These are phyloP conservation scores for Holothuria glaberrima DNA, from an alignment of 35 echinoderm and acorn worm genomes.

Conservation along the genomic window DNA sequence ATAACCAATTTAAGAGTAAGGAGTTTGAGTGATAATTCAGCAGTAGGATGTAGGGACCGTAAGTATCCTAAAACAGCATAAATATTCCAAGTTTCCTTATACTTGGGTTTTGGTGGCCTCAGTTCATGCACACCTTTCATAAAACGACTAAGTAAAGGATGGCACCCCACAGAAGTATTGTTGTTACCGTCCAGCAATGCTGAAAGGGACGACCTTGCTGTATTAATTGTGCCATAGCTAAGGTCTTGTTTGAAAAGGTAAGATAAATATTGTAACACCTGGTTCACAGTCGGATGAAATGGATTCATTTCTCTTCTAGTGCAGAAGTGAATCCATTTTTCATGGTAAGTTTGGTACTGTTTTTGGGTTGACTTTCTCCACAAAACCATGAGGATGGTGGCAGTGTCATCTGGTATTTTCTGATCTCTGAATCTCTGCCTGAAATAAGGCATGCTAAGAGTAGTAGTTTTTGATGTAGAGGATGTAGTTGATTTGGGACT, in stretches of 20 bases:
- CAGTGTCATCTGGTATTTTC: conserved; percentile 31
- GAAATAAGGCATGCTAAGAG: conserved; percentile 29
- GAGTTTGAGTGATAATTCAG: conserved; percentile 6
- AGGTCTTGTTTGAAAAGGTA: conserved; percentile 30
- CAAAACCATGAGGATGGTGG: conserved; percentile 42
- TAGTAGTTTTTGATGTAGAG: conserved; percentile 24
- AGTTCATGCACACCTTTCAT: conserved; percentile 9
- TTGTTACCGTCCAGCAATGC: too few species aligned
- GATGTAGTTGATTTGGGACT: conserved; percentile 15
- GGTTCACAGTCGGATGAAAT: conserved; percentile 5
- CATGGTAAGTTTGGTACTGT: conserved; percentile 64
- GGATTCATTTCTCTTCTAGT: conserved; percentile 45
- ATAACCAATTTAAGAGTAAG: conserved; percentile 20
- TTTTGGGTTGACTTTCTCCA: conserved; percentile 62
- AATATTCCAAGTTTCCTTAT: conserved; percentile 1
- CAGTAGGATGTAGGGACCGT: not conserved
- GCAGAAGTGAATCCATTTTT: too few species aligned
- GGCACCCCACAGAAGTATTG: not conserved
- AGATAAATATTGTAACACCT: conserved; percentile 32
- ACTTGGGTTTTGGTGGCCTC: conserved; percentile 16
- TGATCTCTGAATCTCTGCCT: conserved; percentile 15
- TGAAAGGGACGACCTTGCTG: conserved; percentile 54
- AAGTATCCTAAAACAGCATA: not conserved
- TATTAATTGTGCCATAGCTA: conserved; percentile 62
- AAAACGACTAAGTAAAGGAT: conserved; percentile 41